Evolutionary conservation across 1,140 invertebrate species (phyloP), one percentile per base, ranked within the genome.

Genomic region (Monomorium pharaonis): DNA sequence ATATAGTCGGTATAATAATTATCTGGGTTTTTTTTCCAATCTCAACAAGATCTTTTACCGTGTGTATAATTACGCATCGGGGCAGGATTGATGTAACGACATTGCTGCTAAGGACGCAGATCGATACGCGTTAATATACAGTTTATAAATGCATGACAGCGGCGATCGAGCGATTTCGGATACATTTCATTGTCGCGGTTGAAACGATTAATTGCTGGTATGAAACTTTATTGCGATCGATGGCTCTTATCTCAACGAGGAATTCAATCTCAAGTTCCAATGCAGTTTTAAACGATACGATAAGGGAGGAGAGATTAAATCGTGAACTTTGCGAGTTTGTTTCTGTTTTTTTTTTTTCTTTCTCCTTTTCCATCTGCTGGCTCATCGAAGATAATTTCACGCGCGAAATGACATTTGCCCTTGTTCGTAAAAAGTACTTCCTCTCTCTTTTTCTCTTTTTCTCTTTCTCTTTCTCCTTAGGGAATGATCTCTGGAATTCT

Each of bases 211-310:
- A 62, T 56, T 9, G 37, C 58, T n/a, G 51, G 5, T 16, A 72
- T 58, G 42, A 83, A 44, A 70, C 10, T 81, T 1, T 21, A 81
- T 72, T 70, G n/a, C 18, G 30, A 42, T 24, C 16, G 44, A 27
- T 24, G 3, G 24, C 12, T 56, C n/a, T 72, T 33, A 44, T n/a
- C 16, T 58, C 14, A 37, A 60, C 10, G 24, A 83, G 12, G 14
- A 62, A 86, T 72, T 83, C 49, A 86, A 86, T 86, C 37, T 86
- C 44, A 24, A 81, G 30, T 81, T 86, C 7, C 30, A 81, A 60
- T n/a, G n/a, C 27, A 80, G 42, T 62, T 85, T 80, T 77, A 86
- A 81, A 58, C 3, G 65, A 58, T 33, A 9, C 33, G 62, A 47
- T 80, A 63, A 70, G 42, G 21, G 21, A 24, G 24, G 21, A 81